Evolutionary conservation across 2,888 invertebrate species (phyloP).

Genomic region (Pegoplata infirma): DNA sequence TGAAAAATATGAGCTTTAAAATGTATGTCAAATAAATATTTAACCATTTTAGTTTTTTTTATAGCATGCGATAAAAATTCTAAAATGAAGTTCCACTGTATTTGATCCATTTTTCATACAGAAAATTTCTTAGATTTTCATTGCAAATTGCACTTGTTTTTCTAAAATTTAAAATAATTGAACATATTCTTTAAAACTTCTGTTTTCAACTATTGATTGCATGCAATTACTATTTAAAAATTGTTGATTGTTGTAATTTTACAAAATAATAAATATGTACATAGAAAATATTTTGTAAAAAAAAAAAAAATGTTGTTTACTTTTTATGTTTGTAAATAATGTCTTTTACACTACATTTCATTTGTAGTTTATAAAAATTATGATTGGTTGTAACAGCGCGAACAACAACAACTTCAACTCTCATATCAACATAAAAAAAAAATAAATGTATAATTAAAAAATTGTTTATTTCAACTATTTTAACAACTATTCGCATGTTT

Average conservation of each 20-base stretch:
- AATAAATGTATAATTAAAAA: background rate
- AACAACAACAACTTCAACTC: background rate
- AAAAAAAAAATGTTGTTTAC: background rate
- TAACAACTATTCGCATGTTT: background rate
- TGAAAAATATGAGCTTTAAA: too few species aligned
- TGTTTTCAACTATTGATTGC: background rate
- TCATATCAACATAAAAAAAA: background rate
- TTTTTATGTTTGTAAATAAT: background rate
- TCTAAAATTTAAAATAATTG: too few species aligned
- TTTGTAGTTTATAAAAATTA: background rate
- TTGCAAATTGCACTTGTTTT: too few species aligned
- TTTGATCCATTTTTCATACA: too few species aligned
- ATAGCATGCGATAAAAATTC: too few species aligned
- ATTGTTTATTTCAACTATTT: background rate
- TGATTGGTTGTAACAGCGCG: background rate
- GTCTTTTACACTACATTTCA: background rate
- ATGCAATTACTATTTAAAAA: conserved; percentile 4
- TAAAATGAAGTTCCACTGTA: too few species aligned
- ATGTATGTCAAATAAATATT: too few species aligned
- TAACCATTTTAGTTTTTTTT: too few species aligned
- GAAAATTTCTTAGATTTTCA: too few species aligned
- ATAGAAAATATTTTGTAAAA: too few species aligned
- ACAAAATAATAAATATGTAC: too few species aligned
- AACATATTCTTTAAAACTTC: background rate
- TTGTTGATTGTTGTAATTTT: background rate